A percentile compares a stretch with the other conserved stretches of the same genome.
Conservation (phyloP, 1,140 invertebrate species). For the Vollenhovia emeryi region DNA sequence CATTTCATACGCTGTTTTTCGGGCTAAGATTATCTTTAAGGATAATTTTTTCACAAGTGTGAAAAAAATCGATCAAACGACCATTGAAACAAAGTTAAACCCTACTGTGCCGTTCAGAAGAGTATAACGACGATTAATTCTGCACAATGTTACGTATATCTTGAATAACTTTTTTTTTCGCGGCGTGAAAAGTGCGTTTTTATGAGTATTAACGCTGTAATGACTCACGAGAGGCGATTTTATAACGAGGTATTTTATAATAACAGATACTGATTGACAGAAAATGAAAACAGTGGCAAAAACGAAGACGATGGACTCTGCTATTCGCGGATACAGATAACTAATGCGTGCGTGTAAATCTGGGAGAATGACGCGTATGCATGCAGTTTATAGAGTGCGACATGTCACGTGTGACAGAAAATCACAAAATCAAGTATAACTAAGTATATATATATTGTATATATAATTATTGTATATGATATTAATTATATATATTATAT, state of each 20-base stretch:
- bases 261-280: not conserved
- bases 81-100: slow-evolving; percentile 10
- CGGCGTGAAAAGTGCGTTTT: not conserved
- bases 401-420: not conserved
- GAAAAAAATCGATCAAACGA: too few species aligned
- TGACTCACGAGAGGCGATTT: not conserved
- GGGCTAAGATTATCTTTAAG: slow-evolving; percentile 9
- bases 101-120: slow-evolving; percentile 25
- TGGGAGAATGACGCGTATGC: not conserved
- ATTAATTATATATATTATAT: slow-evolving; percentile 24
- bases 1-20: not conserved
- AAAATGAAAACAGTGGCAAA: not conserved
- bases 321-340: slow-evolving; percentile 10
- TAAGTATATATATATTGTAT: slow-evolving; percentile 26
- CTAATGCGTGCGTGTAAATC: not conserved
- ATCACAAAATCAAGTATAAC: slow-evolving; percentile 29
- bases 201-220: not conserved
- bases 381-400: slow-evolving; percentile 8
- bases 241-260: slow-evolving; percentile 18
- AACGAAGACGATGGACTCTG: not conserved
- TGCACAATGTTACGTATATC: not conserved
- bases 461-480: slow-evolving; percentile 7
- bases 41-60: not conserved
- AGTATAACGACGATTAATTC: slow-evolving; percentile 10
- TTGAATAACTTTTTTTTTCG: not conserved